Base-by-base conservation (phyloP, 2,113 vertebrate genomes). In the Sterrhoptilus dennistouni region DNA sequence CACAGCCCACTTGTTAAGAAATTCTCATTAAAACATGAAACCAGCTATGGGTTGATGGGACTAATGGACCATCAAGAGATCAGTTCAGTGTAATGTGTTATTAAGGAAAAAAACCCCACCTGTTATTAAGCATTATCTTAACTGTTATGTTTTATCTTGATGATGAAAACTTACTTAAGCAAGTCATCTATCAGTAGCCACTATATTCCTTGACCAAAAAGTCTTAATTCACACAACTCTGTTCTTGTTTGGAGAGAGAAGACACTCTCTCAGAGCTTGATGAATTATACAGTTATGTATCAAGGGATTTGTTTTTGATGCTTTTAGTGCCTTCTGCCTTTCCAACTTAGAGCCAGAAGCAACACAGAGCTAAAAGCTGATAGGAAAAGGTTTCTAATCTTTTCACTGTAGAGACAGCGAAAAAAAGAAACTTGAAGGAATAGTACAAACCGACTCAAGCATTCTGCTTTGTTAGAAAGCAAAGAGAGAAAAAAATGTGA, bases 381-480 rank as follows among this genome's bases (percentile, higher is more conserved):
- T 53, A 83, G 81, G 14, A 71, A 20, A 71, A 85, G 9, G 33
- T 80, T 70, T 86, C 33, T 50, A 64, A 68, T 24, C 2, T 72
- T 89, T 86, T 45, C 23, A 36, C 40, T 60, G 17, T 11, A 31
- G 47, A 78, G 27, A 77, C 5, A 54, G 19, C 20, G 53, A 86
- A 85, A 82, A 91, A 89, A 79, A 52, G 54, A 68, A 79, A 21
- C 33, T 44, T 74, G 45, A 89, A 83, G 25, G 31, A 95, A 49
- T 22, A 65, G 29, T 31, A 42, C 21, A 49, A 93, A 88, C 29
- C 0, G 1, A 80, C n/a, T 14, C 36, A 60, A 71, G 40, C 17
- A 14, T n/a, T 90, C 29, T 72, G 19, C 52, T 66, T 87, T 87
- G 49, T 63, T 87, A 82, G 40, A 95, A 93, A 91, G 74, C 40